A percentile compares a stretch with the other conserved stretches of the same genome.
Evolutionary conservation across 2,888 invertebrate genomes (phyloP).

Genomic region (Gibbula magus): DNA sequence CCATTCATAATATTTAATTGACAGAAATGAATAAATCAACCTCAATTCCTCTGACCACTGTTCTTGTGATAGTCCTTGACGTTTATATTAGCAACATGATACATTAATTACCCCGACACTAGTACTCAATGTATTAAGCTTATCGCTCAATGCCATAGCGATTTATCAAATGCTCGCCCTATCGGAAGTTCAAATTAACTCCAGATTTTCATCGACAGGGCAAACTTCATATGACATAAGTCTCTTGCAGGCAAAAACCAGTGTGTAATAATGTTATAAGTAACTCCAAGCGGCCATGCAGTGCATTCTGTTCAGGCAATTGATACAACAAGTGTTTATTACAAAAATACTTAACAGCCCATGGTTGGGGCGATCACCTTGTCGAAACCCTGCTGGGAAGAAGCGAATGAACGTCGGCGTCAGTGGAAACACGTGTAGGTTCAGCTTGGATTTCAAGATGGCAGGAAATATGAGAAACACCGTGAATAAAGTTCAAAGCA

Average conservation of each 20-base stretch:
- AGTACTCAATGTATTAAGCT: background rate
- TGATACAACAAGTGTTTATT: slow-evolving; percentile 8
- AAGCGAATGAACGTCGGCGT: background rate
- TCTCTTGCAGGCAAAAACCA: background rate
- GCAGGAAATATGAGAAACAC: background rate
- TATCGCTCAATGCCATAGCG: slow-evolving; percentile 5
- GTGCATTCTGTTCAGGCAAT: background rate
- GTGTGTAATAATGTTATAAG: background rate
- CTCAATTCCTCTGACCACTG: background rate
- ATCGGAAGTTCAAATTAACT: slow-evolving; percentile 5
- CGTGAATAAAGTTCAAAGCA: slow-evolving; percentile 8
- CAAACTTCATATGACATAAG: slow-evolving; percentile 1
- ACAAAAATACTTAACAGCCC: background rate
- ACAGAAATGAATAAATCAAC: slow-evolving; percentile 12
- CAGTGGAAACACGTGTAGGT: slow-evolving; percentile 9
- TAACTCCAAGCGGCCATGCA: background rate
- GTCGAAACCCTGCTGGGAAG: background rate
- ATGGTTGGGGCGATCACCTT: background rate
- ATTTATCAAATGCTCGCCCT: background rate
- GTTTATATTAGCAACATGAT: slow-evolving; percentile 7
- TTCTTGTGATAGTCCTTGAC: background rate
- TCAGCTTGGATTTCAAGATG: background rate
- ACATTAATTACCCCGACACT: background rate
- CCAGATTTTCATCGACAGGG: background rate
- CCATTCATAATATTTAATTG: background rate